phyloP scores from a whole-genome alignment of 2,888 invertebrate species.

The Chaitophorus viminalis region DNA sequence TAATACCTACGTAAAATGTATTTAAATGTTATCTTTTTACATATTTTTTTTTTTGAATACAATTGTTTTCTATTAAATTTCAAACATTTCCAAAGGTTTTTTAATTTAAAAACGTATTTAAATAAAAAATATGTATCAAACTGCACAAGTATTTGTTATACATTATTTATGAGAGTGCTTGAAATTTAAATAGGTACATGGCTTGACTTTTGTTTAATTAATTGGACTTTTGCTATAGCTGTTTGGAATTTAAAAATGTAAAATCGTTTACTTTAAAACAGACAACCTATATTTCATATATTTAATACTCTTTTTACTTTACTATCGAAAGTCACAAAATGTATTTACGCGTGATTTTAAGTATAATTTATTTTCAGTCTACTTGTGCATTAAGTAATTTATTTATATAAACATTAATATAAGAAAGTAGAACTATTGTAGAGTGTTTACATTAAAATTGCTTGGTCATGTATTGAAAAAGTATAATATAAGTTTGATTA shows the following conservation, averaged over 20 bases:
- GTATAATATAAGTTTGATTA: no score
- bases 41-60: not conserved
- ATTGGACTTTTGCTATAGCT: not conserved
- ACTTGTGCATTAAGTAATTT: no score
- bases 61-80: not conserved
- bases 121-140: conserved; percentile 17
- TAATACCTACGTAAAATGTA: not conserved
- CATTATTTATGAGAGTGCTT: conserved; percentile 26
- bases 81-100: not conserved
- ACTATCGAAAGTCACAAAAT: not conserved
- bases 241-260: not conserved
- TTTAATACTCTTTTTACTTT: not conserved
- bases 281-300: not conserved
- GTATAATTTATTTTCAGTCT: not conserved
- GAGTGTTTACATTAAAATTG: no score
- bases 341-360: not conserved
- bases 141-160: not conserved
- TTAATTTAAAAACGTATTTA: conserved; percentile 9
- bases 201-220: conserved; percentile 11
- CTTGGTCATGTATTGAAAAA: no score
- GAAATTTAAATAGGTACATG: conserved; percentile 20
- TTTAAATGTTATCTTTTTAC: not conserved
- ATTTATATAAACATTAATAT: no score
- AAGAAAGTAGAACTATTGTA: no score
- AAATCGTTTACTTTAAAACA: not conserved